phyloP scores from a whole-genome alignment of 2,888 invertebrate species.

The Corythucha ciliata region DNA sequence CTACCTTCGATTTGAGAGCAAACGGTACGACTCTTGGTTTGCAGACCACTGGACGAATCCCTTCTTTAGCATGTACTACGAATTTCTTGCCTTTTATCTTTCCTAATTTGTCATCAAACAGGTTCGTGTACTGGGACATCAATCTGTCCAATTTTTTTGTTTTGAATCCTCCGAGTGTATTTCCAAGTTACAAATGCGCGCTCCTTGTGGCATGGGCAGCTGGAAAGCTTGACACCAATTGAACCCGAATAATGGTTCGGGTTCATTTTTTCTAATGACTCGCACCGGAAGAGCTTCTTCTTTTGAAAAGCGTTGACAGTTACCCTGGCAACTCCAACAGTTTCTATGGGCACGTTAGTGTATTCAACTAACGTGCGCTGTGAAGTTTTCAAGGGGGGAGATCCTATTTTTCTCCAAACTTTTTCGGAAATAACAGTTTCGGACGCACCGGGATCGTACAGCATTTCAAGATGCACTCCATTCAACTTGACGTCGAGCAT shows the following conservation, averaged over 20 bases:
- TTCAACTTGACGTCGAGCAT: too few species aligned
- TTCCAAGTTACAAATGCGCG: too few species aligned
- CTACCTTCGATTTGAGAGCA: not conserved
- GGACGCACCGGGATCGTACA: too few species aligned
- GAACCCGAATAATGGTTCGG: conserved; percentile 1
- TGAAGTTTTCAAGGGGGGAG: not conserved
- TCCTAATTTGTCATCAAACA: not conserved
- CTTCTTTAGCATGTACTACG: not conserved
- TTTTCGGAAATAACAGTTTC: conserved; percentile 2
- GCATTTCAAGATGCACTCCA: too few species aligned
- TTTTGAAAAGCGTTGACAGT: not conserved
- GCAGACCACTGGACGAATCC: not conserved
- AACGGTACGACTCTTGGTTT: conserved; percentile 9
- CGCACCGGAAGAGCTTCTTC: too few species aligned
- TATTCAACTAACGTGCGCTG: not conserved
- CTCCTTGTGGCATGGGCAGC: not conserved
- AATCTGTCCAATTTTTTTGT: too few species aligned
- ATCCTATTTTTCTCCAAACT: not conserved
- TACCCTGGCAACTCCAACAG: not conserved
- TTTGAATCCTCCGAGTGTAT: too few species aligned
- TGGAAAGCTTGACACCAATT: not conserved
- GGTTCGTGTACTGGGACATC: not conserved
- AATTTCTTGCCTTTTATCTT: not conserved
- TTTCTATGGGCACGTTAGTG: not conserved
- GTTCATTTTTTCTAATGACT: not conserved